Base-by-base conservation (phyloP, 1,140 invertebrate species). In the Cherax quadricarinatus region DNA sequence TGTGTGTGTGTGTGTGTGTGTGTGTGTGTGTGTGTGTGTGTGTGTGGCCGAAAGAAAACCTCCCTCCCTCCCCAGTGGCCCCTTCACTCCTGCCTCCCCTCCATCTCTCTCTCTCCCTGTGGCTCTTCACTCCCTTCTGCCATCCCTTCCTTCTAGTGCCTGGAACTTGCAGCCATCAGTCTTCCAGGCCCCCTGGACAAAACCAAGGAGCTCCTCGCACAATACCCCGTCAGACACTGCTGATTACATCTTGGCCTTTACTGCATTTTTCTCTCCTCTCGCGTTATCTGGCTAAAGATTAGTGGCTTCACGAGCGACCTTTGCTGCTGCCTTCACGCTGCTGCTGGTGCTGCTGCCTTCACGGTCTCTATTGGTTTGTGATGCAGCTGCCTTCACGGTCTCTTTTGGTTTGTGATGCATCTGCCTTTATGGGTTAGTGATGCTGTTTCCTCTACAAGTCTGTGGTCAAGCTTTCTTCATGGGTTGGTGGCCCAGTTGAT, bases 211-310 rank as follows among this genome's bases (percentile, higher is more conserved):
- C 70, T 30, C 70, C 24, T 75, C 70, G 70, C 70, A 75, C n/a
- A 75, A 24, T 24, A 9, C 70, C 24, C 24, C 70, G 70, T 30
- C 70, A 30, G 70, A 75, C 70, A 10, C 70, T 30, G 24, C n/a
- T 75, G n/a, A 75, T 75, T 75, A 30, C 70, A 75, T 75, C 70
- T 75, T 21, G n/a, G 24, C 70, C 70, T 75, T 75, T 75, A 75
- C 70, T 16, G 70, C 70, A 75, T 75, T 75, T 75, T 75, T 75
- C 70, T 75, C 70, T 75, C 70, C 30, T 21, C n/a, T 1, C 16
- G 21, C 21, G 70, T 75, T 75, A 75, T 75, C 70, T 75, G 6
- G 70, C 24, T 7, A 10, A n/a, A 75, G 70, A 75, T 75, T 75
- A 75, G 70, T 75, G 62, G 62, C 62, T 21, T 21, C 62, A 18